Conservation (phyloP, 2,113 vertebrate genomes). For the Choloepus hoffmanni region DNA sequence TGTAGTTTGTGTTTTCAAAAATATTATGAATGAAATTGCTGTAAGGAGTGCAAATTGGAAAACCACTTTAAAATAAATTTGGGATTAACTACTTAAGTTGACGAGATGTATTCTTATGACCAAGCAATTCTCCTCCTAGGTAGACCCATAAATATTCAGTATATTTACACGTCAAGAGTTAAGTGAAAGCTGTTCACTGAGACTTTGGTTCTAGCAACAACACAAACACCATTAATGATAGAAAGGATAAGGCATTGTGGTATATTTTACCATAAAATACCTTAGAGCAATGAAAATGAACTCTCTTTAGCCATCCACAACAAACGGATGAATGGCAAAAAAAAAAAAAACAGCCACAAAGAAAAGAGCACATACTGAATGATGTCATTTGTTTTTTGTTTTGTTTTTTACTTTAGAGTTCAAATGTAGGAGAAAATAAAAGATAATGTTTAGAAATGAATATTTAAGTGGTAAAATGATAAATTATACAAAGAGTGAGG, state of each 20-base stretch:
- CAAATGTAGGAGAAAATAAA: neutral
- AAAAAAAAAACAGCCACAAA: neutral
- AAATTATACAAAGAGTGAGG: neutral
- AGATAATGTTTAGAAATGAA: neutral
- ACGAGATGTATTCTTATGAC: neutral
- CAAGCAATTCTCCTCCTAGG: neutral
- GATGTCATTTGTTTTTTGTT: neutral
- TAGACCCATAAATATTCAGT: neutral
- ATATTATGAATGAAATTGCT: neutral
- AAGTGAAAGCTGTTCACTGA: neutral
- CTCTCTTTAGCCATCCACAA: neutral
- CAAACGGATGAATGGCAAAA: neutral
- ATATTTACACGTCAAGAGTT: neutral
- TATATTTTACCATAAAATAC: neutral
- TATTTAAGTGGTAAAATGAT: neutral
- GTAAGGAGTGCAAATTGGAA: neutral
- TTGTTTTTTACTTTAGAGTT: neutral
- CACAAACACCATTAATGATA: neutral
- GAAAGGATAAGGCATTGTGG: neutral
- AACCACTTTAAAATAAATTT: neutral
- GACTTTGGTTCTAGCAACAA: neutral
- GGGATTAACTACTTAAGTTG: neutral
- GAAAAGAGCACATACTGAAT: neutral
- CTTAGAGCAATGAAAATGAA: neutral
- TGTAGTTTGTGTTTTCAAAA: neutral